A percentile compares a stretch with the other conserved stretches of the same genome.
Evolutionary conservation across 2,113 vertebrate species (phyloP).

Genomic region (Nyctibius bracteatus): DNA sequence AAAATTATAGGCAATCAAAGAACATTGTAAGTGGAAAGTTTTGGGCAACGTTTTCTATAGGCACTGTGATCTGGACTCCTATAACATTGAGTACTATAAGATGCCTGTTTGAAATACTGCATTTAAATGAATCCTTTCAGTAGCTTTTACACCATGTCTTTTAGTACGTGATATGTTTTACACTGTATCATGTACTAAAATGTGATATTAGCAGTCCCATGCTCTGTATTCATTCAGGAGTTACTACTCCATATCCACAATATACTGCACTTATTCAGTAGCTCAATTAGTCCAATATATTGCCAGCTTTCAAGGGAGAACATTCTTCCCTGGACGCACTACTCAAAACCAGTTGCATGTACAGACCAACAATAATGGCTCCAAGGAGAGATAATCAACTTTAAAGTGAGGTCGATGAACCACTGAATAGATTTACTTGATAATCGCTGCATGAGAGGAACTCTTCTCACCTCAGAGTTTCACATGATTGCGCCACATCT

Average conservation of each 20-base stretch:
- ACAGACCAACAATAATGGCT: neutral
- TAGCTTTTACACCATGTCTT: neutral
- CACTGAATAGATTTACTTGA: neutral
- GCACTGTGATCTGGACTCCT: neutral
- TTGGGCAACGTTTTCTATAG: neutral
- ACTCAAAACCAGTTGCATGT: neutral
- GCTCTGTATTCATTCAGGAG: neutral
- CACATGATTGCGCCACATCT: neutral
- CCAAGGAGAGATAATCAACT: neutral
- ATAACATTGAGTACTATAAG: neutral
- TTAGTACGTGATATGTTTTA: neutral
- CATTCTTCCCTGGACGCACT: neutral
- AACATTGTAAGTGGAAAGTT: neutral
- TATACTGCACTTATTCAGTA: neutral
- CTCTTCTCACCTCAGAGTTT: neutral
- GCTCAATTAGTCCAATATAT: neutral
- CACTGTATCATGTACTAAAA: neutral
- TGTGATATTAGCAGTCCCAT: neutral
- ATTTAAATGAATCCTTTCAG: neutral
- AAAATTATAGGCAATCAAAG: constrained; percentile 21
- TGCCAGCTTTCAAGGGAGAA: neutral
- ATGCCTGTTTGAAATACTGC: neutral
- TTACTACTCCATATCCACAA: neutral
- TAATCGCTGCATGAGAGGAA: neutral
- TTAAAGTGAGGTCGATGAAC: neutral